Evolutionary conservation across 2,888 invertebrate species (phyloP).

Genomic region (Operophtera brumata): DNA sequence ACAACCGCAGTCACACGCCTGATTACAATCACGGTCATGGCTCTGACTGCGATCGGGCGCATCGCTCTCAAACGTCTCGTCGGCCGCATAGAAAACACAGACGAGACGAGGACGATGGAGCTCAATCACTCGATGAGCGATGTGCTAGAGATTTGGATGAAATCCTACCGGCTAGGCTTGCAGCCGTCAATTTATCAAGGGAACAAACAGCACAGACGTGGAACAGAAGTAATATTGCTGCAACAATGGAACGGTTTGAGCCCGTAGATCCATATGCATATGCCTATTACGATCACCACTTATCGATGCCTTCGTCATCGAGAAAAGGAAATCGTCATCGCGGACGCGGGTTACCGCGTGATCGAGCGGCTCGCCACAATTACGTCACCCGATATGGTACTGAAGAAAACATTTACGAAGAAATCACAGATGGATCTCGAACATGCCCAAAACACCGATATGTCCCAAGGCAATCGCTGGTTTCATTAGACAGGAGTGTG

Average conservation of each 20-base stretch:
- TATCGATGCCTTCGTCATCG: conserved; percentile 82
- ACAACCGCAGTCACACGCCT: conserved; percentile 71
- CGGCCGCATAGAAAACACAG: conserved; percentile 64
- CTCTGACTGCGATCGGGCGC: conserved; percentile 64
- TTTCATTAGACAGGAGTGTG: conserved; percentile 85
- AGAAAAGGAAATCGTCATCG: conserved; percentile 71
- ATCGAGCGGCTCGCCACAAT: conserved; percentile 81
- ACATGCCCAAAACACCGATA: conserved; percentile 76
- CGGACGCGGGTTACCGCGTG: conserved; percentile 69
- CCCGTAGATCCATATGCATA: conserved; percentile 88
- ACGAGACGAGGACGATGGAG: conserved; percentile 71
- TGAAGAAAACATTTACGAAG: conserved; percentile 91
- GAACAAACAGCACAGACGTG: conserved; percentile 77
- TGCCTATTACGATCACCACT: conserved; percentile 89
- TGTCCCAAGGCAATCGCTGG: conserved; percentile 81
- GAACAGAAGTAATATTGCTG: conserved; percentile 83
- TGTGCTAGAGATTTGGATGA: conserved; percentile 76
- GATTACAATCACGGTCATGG: conserved; percentile 67
- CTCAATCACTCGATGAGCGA: conserved; percentile 72
- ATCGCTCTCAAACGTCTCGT: conserved; percentile 68
- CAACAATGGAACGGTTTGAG: conserved; percentile 84
- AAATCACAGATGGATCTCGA: conserved; percentile 85
- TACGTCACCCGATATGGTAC: conserved; percentile 90
- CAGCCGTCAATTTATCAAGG: conserved; percentile 70
- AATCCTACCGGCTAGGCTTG: conserved; percentile 75